Percentiles rank a stretch among this genome's conserved stretches.
phyloP scores from a whole-genome alignment of 2,113 vertebrate genomes.

The Microtus montanus region DNA sequence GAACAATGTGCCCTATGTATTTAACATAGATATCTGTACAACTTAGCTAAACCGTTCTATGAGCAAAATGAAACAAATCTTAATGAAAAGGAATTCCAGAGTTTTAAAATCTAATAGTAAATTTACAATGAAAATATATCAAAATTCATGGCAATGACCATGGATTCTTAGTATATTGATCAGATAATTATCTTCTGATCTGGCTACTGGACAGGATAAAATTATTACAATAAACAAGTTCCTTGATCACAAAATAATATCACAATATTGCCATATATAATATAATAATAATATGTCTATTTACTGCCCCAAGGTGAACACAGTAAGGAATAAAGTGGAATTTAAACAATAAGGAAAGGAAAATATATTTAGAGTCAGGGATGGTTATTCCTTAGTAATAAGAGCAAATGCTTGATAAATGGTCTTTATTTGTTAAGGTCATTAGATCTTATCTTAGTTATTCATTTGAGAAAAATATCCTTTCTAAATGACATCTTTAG shows the following conservation, averaged over 20 bases:
- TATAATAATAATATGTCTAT: not conserved
- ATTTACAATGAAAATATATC: not conserved
- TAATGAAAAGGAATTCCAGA: not conserved
- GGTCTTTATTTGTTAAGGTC: not conserved
- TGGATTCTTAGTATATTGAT: not conserved
- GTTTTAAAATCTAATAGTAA: not conserved
- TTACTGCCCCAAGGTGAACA: not conserved
- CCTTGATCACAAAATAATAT: not conserved
- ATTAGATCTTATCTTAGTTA: not conserved
- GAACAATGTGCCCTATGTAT: not conserved
- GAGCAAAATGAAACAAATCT: not conserved
- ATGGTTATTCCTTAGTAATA: not conserved
- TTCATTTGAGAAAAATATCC: not conserved
- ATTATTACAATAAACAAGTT: not conserved
- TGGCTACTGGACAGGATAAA: not conserved
- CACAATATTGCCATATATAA: not conserved
- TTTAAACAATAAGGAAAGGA: not conserved
- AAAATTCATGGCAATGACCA: not conserved
- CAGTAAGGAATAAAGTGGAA: not conserved
- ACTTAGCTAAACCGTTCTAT: not conserved
- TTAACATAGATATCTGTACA: not conserved
- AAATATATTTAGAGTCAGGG: not conserved
- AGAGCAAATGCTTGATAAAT: not conserved
- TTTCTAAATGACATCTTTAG: not conserved
- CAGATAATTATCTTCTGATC: not conserved